phyloP scores from a whole-genome alignment of 2,797 vertebrate species.

The Phyllotis vaccarum region DNA sequence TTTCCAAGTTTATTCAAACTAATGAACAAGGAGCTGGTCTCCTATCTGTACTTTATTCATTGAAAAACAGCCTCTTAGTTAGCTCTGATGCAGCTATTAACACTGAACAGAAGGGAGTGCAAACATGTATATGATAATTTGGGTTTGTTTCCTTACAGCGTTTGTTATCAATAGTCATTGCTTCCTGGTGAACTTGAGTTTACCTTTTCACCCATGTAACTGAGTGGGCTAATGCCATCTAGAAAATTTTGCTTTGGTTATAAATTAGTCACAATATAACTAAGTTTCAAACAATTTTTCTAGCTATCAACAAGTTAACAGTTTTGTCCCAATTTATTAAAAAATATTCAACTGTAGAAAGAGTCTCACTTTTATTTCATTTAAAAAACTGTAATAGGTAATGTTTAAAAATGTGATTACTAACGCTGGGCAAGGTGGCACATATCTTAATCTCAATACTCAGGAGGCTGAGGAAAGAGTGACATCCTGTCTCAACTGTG shows the following conservation, averaged over 20 bases:
- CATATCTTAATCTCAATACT: background rate
- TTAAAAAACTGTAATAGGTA: background rate
- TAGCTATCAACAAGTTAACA: conserved; percentile 1
- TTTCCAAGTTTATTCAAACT: background rate
- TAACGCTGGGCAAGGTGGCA: background rate
- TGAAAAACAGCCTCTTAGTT: background rate
- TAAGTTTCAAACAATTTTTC: background rate
- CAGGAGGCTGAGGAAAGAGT: background rate
- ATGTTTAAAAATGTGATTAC: conserved; percentile 1
- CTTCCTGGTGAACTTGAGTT: background rate
- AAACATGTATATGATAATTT: background rate
- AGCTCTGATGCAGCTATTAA: background rate
- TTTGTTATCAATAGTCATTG: background rate
- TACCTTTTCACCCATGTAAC: background rate
- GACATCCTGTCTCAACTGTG: background rate
- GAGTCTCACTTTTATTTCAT: background rate
- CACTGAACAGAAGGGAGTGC: background rate
- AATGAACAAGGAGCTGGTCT: background rate
- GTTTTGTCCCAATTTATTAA: conserved; percentile 22
- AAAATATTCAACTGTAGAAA: background rate
- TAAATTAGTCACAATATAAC: background rate
- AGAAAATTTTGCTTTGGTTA: background rate
- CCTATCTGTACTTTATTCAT: background rate
- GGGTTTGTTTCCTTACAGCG: background rate
- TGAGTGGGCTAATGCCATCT: background rate